Evolutionary conservation across 2,797 vertebrate species (phyloP).

Genomic region (Australoheros facetus): DNA sequence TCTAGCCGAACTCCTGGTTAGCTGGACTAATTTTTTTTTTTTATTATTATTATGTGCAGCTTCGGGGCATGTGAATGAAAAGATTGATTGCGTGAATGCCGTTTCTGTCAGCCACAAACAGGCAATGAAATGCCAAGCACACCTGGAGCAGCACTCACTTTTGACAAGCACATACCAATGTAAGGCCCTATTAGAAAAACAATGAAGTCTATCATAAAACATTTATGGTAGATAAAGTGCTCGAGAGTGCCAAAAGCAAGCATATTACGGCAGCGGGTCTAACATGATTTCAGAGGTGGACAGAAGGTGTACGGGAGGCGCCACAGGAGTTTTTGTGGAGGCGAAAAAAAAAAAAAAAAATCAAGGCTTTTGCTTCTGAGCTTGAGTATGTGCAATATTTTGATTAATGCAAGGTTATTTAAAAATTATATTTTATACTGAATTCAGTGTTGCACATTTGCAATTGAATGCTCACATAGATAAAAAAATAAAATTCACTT

Average conservation of each 20-base stretch:
- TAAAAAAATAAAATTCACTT: not conserved
- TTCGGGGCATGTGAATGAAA: constrained; percentile 75
- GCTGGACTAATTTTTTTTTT: constrained; percentile 63
- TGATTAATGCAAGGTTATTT: not conserved
- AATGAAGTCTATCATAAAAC: constrained; percentile 76
- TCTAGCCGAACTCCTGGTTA: constrained; percentile 67
- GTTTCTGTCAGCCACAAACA: constrained; percentile 79
- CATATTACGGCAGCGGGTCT: constrained; percentile 46
- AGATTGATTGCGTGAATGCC: constrained; percentile 77
- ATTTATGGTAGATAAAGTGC: constrained; percentile 74
- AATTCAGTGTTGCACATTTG: not conserved
- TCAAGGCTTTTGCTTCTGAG: constrained; percentile 1
- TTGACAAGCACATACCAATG: constrained; percentile 64
- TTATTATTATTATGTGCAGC: constrained; percentile 69
- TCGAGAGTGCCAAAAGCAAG: constrained; percentile 58
- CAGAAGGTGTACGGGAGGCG: constrained; percentile 17
- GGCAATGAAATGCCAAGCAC: constrained; percentile 75
- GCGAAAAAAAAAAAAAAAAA: not conserved
- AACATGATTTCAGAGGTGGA: constrained; percentile 56
- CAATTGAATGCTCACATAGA: not conserved
- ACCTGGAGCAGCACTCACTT: constrained; percentile 72
- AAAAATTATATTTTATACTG: not conserved
- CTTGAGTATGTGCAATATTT: constrained; percentile 20
- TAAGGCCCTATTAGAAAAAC: constrained; percentile 72
- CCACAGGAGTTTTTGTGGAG: constrained; percentile 3